A percentile compares a stretch with the other conserved stretches of the same genome.
Evolutionary conservation across 2,797 vertebrate genomes (phyloP).

Genomic region (Nasua narica): DNA sequence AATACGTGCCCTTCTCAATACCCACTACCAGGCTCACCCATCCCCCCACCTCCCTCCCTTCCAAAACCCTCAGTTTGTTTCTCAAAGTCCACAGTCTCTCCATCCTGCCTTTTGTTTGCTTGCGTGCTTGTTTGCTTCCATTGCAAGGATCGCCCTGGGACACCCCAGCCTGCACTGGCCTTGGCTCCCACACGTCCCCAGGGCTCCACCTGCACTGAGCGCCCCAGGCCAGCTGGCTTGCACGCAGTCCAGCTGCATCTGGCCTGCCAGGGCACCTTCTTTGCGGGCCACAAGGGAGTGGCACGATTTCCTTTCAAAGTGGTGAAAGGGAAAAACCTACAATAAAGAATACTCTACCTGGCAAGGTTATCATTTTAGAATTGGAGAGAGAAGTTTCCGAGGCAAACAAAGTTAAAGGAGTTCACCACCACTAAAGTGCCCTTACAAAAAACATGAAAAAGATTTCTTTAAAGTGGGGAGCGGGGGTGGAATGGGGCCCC

Average conservation of each 20-base stretch:
- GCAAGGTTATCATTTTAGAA: neutral
- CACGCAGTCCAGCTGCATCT: neutral
- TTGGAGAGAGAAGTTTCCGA: neutral
- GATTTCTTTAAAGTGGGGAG: neutral
- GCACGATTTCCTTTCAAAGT: neutral
- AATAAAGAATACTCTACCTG: neutral
- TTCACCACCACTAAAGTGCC: neutral
- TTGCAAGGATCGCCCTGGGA: neutral
- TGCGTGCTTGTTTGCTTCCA: neutral
- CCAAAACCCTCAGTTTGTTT: too few relatives aligned
- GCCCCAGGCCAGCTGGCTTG: neutral
- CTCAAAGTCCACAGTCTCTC: too few relatives aligned
- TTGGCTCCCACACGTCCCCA: neutral
- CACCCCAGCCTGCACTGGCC: neutral
- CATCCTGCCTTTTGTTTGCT: neutral
- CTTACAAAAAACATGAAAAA: neutral
- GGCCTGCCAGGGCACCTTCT: neutral
- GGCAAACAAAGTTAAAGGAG: neutral
- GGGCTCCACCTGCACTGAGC: neutral
- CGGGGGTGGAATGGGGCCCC: too few relatives aligned
- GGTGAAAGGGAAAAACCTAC: neutral
- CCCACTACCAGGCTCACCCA: too few relatives aligned
- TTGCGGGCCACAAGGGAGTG: neutral
- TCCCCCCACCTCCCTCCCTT: too few relatives aligned
- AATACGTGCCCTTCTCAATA: too few relatives aligned